Evolutionary conservation across 2,888 invertebrate genomes (phyloP).

Genomic region (Rotaria sp.): DNA sequence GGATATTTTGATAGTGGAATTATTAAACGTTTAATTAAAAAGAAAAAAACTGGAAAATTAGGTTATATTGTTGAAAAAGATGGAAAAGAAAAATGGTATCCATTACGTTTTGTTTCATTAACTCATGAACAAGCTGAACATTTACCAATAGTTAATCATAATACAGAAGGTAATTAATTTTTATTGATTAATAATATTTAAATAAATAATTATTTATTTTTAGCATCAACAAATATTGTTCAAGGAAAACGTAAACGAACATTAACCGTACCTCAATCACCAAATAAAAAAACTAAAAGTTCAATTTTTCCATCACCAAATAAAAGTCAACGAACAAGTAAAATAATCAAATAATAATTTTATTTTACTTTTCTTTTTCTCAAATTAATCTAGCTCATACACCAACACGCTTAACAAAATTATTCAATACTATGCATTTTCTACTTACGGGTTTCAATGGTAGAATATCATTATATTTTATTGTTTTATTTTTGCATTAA

Average conservation of each 20-base stretch:
- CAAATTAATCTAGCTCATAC: neutral
- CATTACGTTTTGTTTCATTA: neutral
- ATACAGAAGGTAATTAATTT: neutral
- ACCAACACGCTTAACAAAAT: neutral
- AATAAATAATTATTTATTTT: neutral
- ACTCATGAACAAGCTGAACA: neutral
- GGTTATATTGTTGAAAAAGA: neutral
- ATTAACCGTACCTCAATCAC: neutral
- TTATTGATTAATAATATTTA: neutral
- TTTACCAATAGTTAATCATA: neutral
- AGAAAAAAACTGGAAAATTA: neutral
- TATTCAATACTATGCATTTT: neutral
- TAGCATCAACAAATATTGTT: neutral
- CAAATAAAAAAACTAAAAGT: neutral
- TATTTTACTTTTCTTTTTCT: neutral
- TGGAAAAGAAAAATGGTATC: conserved; percentile 7
- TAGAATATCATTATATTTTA: neutral
- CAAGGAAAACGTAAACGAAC: conserved; percentile 5
- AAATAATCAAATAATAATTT: neutral
- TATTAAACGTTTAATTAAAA: neutral
- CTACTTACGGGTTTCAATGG: neutral
- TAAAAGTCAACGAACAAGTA: neutral
- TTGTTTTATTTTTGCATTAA: no score
- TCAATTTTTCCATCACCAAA: neutral
- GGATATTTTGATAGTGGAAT: neutral